A percentile compares a stretch with the other conserved stretches of the same genome.
These are phyloP conservation scores for Erannis defoliaria DNA, from an alignment of 2,888 invertebrate genomes.

Conservation along the genomic window DNA sequence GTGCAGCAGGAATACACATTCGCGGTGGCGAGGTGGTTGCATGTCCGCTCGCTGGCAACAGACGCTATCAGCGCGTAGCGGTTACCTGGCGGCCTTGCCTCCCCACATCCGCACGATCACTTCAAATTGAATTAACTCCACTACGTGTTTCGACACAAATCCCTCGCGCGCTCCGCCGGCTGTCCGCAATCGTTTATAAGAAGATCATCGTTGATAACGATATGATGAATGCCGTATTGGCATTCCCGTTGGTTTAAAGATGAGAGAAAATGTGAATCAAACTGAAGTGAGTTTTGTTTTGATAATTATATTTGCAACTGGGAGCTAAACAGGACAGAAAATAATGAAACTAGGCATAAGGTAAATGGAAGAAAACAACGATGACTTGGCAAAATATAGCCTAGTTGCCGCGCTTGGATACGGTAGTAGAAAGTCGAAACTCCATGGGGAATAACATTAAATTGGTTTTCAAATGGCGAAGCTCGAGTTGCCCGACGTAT, in stretches of 20 bases:
- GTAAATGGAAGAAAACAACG: constrained; percentile 9
- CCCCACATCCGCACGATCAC: constrained; percentile 52
- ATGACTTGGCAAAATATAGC: constrained; percentile 26
- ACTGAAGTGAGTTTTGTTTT: too few relatives aligned
- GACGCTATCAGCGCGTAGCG: constrained; percentile 43
- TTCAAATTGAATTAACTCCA: constrained; percentile 61
- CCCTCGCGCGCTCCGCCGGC: constrained; percentile 16
- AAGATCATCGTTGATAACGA: constrained; percentile 4
- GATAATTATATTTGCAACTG: too few relatives aligned
- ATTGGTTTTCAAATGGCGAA: constrained; percentile 33
- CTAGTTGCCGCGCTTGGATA: constrained; percentile 17
- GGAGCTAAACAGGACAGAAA: background rate
- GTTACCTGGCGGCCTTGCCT: constrained; percentile 50
- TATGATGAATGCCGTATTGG: background rate
- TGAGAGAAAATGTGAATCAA: too few relatives aligned
- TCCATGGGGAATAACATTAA: constrained; percentile 30
- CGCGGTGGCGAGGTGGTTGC: constrained; percentile 31
- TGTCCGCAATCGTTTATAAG: constrained; percentile 12
- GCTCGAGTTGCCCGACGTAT: background rate
- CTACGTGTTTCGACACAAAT: constrained; percentile 52
- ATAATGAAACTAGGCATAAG: too few relatives aligned
- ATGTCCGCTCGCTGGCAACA: constrained; percentile 48
- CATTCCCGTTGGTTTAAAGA: too few relatives aligned
- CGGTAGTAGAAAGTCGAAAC: constrained; percentile 29
- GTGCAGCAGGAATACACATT: constrained; percentile 32